phyloP scores from a whole-genome alignment of 1,140 invertebrate species.

The Drosophila subpulchrella region DNA sequence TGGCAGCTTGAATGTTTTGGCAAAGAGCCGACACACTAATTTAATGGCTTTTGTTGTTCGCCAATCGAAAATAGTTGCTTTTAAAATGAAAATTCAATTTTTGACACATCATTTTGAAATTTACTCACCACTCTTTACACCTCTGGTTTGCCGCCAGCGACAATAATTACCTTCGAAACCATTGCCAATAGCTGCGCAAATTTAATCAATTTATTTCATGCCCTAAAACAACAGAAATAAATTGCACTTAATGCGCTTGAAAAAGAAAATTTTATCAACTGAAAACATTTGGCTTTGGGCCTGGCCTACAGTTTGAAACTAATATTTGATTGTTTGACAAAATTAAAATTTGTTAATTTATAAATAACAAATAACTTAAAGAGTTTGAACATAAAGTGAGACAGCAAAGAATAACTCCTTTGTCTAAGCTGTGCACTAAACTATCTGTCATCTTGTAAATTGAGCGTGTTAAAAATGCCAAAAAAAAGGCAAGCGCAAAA shows the following conservation, averaged over 20 bases:
- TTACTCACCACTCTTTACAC: background rate
- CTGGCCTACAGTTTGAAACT: background rate
- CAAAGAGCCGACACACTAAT: slow-evolving; percentile 43
- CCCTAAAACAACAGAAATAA: slow-evolving; percentile 17
- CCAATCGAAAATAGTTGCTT: background rate
- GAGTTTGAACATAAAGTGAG: background rate
- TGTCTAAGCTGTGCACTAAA: slow-evolving; percentile 22
- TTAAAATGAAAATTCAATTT: background rate
- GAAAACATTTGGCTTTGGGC: slow-evolving; percentile 4
- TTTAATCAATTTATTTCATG: slow-evolving; percentile 33
- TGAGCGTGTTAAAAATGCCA: slow-evolving; percentile 19
- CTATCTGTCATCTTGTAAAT: slow-evolving; percentile 55
- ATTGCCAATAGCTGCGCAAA: slow-evolving; percentile 6
- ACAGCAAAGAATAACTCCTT: background rate
- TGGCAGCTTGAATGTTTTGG: slow-evolving; percentile 34
- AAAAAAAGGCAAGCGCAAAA: slow-evolving; percentile 20
- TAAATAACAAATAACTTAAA: slow-evolving; percentile 6
- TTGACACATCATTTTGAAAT: background rate
- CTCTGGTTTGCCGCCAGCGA: background rate
- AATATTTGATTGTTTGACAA: slow-evolving; percentile 25
- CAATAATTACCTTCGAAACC: slow-evolving; percentile 34
- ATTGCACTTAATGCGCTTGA: background rate
- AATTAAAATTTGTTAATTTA: slow-evolving; percentile 39
- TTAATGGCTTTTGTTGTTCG: slow-evolving; percentile 35
- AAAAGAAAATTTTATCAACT: background rate